phyloP scores from a whole-genome alignment of 2,888 invertebrate species.

The Ophion costatus region DNA sequence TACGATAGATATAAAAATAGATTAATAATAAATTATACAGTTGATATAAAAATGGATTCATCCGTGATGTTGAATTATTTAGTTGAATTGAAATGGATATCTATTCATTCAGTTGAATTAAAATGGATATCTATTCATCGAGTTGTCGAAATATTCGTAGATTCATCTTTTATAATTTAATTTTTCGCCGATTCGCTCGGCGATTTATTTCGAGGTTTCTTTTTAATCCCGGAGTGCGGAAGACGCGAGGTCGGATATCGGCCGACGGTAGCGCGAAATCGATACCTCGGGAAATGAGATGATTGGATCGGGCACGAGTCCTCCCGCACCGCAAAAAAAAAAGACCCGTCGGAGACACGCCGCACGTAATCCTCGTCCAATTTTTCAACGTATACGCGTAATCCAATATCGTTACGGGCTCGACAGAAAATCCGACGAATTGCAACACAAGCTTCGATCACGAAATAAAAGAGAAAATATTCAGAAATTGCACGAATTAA shows the following conservation, averaged over 20 bases:
- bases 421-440: neutral
- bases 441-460: too few relatives aligned
- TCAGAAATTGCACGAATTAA: too few relatives aligned
- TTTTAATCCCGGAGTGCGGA: slow-evolving; percentile 65
- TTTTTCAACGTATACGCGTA: neutral
- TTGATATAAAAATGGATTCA: too few relatives aligned
- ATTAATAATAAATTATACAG: too few relatives aligned
- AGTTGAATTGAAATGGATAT: neutral
- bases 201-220: slow-evolving; percentile 66
- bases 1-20: too few relatives aligned
- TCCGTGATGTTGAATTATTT: too few relatives aligned
- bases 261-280: slow-evolving; percentile 72
- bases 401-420: neutral
- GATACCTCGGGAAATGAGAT: slow-evolving; percentile 77
- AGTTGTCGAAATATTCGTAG: neutral
- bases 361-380: slow-evolving; percentile 25
- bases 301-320: slow-evolving; percentile 74
- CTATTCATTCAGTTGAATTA: neutral
- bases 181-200: neutral
- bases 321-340: slow-evolving; percentile 27
- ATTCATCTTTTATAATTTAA: neutral
- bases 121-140: neutral
- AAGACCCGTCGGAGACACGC: neutral
- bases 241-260: slow-evolving; percentile 36
- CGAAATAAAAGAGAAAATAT: too few relatives aligned